Evolutionary conservation across 2,797 vertebrate genomes (phyloP).

Genomic region (Acipenser oxyrinchus): DNA sequence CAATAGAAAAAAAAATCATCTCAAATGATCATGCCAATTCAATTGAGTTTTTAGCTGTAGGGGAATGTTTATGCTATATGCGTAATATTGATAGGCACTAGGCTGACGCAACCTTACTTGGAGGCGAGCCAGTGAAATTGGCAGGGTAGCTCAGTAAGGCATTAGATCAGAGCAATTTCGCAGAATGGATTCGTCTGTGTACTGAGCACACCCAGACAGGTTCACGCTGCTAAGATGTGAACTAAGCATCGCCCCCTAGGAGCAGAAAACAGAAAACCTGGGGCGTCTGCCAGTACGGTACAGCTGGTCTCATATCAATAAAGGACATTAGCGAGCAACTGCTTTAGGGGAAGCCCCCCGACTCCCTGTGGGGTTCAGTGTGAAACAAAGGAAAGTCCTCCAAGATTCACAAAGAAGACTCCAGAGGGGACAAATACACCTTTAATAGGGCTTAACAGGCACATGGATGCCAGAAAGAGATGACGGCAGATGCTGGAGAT

Average conservation of each 20-base stretch:
- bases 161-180: no score
- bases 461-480: no score
- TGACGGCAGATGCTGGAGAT: no score
- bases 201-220: constrained; percentile 12
- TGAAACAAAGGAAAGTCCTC: constrained; percentile 5
- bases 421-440: not conserved
- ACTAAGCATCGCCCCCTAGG: constrained; percentile 19
- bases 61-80: no score
- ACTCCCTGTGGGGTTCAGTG: constrained; percentile 10
- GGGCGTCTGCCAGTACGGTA: not conserved
- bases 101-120: no score
- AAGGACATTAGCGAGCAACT: not conserved
- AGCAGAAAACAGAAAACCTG: constrained; percentile 3
- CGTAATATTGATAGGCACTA: no score
- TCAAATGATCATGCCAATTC: no score
- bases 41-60: no score
- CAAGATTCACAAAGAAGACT: not conserved
- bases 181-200: not conserved
- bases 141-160: no score
- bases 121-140: no score
- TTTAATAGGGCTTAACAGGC: no score
- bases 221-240: not conserved
- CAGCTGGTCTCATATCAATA: not conserved
- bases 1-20: no score
- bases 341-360: constrained; percentile 9